phyloP scores from a whole-genome alignment of 2,888 invertebrate species.

The Lasioglossum leucozonium region DNA sequence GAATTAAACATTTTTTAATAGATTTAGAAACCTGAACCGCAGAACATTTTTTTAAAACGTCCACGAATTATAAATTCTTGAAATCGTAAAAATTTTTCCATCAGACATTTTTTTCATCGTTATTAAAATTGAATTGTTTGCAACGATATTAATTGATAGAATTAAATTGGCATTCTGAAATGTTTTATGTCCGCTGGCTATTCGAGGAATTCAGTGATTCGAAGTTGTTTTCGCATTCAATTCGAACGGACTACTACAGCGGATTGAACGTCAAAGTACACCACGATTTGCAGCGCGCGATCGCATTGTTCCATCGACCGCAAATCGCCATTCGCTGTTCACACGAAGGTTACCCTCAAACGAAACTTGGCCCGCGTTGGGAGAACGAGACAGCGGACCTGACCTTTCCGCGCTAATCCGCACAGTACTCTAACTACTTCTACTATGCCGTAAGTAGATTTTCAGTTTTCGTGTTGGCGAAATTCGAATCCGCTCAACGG shows the following conservation, averaged over 20 bases:
- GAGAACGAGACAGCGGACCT: background rate
- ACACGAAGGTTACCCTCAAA: background rate
- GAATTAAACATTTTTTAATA: background rate
- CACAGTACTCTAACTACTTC: constrained; percentile 1
- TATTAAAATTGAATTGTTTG: no score
- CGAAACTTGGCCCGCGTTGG: background rate
- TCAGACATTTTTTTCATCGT: no score
- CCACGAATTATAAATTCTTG: background rate
- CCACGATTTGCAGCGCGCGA: background rate
- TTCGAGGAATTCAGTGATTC: background rate
- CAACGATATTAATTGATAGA: no score
- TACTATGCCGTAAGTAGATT: background rate
- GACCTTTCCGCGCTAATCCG: background rate
- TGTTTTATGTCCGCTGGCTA: background rate
- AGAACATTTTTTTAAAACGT: background rate
- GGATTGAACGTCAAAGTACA: background rate
- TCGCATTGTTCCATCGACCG: background rate
- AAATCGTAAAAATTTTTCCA: no score
- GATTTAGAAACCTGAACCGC: no score
- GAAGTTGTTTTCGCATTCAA: no score
- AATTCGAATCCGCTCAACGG: background rate
- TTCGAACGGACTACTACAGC: background rate
- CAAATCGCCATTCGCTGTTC: background rate
- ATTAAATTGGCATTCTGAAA: background rate
- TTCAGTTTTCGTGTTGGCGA: background rate